Conservation (phyloP, 2,888 invertebrate genomes). For the Sisyra nigra region DNA sequence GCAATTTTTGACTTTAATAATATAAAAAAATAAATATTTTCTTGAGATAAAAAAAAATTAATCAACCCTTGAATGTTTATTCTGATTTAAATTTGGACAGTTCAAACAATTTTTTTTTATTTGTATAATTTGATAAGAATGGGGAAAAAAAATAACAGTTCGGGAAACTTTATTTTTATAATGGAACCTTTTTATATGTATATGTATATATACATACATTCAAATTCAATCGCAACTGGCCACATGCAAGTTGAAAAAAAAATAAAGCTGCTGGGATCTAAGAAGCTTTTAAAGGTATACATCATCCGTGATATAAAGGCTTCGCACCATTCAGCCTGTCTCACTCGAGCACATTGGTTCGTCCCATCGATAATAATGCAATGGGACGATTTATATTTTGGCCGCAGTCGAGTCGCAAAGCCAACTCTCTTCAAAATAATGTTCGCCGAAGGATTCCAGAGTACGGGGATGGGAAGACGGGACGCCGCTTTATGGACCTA, state of each 20-base stretch:
- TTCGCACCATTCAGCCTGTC: not conserved
- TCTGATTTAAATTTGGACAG: too few relatives aligned
- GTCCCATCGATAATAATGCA: not conserved
- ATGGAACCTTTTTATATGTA: not conserved
- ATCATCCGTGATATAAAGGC: slow-evolving; percentile 1
- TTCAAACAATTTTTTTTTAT: too few relatives aligned
- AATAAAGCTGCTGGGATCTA: slow-evolving; percentile 8
- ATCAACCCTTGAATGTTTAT: too few relatives aligned
- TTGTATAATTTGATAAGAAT: too few relatives aligned
- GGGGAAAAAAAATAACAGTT: too few relatives aligned
- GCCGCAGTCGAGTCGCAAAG: slow-evolving; percentile 13
- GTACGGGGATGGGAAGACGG: too few relatives aligned
- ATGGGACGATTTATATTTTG: not conserved
- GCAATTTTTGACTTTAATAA: too few relatives aligned
- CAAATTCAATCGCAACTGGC: slow-evolving; percentile 9
- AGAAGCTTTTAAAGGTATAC: slow-evolving; percentile 8
- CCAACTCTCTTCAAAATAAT: slow-evolving; percentile 19
- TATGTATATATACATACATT: slow-evolving; percentile 4
- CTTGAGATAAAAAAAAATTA: too few relatives aligned
- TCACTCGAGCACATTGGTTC: not conserved
- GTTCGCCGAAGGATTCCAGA: slow-evolving; percentile 14
- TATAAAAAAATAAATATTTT: too few relatives aligned
- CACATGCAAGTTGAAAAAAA: slow-evolving; percentile 7
- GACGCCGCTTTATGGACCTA: too few relatives aligned
- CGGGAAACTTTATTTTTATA: not conserved